Conservation (phyloP, 2,113 vertebrate genomes). For the Corvus hawaiiensis region DNA sequence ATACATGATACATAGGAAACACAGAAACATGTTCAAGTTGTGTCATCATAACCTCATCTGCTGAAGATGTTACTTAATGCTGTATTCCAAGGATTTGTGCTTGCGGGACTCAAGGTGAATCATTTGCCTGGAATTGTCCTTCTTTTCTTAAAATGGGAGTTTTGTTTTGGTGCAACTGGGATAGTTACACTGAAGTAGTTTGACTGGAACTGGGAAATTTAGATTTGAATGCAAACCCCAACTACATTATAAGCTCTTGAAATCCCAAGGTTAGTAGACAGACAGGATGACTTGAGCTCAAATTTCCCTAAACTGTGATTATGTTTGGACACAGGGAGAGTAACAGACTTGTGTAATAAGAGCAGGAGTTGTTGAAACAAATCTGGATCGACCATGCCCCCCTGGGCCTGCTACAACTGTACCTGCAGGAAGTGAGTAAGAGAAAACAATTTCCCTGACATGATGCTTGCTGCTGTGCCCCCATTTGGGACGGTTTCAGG, state of each 20-base stretch:
- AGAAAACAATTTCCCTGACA: background rate
- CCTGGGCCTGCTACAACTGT: background rate
- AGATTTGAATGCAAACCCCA: slow-evolving; percentile 4
- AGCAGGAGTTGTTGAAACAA: background rate
- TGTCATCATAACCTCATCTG: slow-evolving; percentile 19
- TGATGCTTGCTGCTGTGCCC: background rate
- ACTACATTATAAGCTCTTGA: background rate
- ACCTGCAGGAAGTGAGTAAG: slow-evolving; percentile 19
- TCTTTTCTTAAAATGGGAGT: background rate
- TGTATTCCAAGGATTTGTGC: background rate
- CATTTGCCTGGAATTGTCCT: background rate
- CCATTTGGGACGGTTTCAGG: background rate
- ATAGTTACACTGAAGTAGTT: background rate
- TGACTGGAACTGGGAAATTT: background rate
- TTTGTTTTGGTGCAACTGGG: background rate
- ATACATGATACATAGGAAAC: background rate
- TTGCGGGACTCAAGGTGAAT: slow-evolving; percentile 2
- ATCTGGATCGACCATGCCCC: background rate
- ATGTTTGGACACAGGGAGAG: background rate
- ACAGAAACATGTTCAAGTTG: background rate
- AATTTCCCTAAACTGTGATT: background rate
- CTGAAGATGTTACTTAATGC: background rate
- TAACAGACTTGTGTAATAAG: background rate
- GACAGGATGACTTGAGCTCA: background rate
- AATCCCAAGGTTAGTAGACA: background rate